Evolutionary conservation across 2,113 vertebrate genomes (phyloP).

Genomic region (Tapirus terrestris): DNA sequence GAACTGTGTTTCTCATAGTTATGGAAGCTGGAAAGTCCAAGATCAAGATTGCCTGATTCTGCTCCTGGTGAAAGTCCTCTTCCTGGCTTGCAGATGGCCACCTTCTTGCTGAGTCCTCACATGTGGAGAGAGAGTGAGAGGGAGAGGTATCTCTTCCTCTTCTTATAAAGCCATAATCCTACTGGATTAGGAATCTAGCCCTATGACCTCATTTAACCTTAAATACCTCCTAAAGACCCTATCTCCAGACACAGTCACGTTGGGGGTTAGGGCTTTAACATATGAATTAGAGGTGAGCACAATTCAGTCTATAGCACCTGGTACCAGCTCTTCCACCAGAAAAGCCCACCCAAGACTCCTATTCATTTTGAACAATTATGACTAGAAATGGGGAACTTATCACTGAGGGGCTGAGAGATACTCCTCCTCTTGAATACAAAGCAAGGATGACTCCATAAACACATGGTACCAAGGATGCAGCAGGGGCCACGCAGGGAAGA

Average conservation of each 20-base stretch:
- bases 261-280: not conserved
- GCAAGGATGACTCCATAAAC: not conserved
- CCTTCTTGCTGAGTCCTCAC: not conserved
- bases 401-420: not conserved
- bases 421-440: not conserved
- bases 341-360: not conserved
- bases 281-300: not conserved
- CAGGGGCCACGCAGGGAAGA: not conserved
- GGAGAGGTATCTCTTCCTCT: not conserved
- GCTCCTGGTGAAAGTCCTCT: not conserved
- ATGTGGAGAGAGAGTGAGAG: too few species aligned
- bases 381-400: not conserved
- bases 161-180: not conserved
- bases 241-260: not conserved
- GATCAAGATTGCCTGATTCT: not conserved
- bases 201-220: not conserved
- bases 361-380: not conserved
- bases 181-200: not conserved
- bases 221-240: not conserved
- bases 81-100: not conserved
- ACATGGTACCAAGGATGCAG: not conserved
- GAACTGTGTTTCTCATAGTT: not conserved
- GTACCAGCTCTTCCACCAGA: not conserved
- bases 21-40: not conserved
- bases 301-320: not conserved